phyloP scores from a whole-genome alignment of 2,888 invertebrate species.

The Chloroclysta siterata region DNA sequence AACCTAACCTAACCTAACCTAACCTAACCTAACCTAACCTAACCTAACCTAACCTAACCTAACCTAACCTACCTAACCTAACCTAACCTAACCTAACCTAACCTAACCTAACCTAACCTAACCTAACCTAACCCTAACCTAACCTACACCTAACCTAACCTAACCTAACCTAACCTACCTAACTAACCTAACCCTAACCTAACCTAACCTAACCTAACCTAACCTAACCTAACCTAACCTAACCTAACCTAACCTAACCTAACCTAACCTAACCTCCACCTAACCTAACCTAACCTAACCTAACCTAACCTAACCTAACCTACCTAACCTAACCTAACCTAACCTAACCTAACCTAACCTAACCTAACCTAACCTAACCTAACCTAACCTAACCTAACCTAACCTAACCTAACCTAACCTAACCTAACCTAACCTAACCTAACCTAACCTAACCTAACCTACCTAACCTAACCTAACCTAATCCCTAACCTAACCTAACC shows the following conservation, averaged over 20 bases:
- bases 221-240: conserved; percentile 40
- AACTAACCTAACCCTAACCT: conserved; percentile 38
- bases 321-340: conserved; percentile 29
- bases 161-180: conserved; percentile 33
- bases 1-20: conserved; percentile 34
- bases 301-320: conserved; percentile 44
- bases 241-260: conserved; percentile 40
- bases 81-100: conserved; percentile 25
- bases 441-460: conserved; percentile 42
- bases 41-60: conserved; percentile 33
- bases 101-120: background rate
- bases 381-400: conserved; percentile 40
- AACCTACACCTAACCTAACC: conserved; percentile 39
- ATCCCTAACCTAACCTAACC: conserved; percentile 24
- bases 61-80: conserved; percentile 12
- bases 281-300: conserved; percentile 41
- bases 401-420: conserved; percentile 31
- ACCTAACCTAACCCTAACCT: background rate
- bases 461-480: conserved; percentile 40
- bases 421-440: conserved; percentile 40
- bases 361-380: conserved; percentile 43
- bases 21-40: conserved; percentile 35
- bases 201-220: conserved; percentile 39
- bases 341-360: conserved; percentile 46
- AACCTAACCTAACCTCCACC: conserved; percentile 37